phyloP scores from a whole-genome alignment of 53 echinoderm and acorn worm species.

The Crossaster papposus region DNA sequence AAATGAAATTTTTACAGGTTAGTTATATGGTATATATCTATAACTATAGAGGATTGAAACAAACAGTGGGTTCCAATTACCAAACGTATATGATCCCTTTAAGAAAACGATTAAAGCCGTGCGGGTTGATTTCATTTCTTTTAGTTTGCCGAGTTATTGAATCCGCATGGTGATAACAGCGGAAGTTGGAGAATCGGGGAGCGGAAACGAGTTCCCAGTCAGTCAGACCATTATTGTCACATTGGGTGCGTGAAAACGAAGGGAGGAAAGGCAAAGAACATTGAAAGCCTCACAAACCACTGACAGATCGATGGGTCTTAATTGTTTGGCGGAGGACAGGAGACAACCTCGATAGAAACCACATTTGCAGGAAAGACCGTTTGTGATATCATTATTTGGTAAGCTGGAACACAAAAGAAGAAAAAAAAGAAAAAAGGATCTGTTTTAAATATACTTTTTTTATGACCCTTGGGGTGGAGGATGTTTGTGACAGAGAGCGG shows the following conservation, averaged over 20 bases:
- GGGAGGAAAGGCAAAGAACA: not conserved
- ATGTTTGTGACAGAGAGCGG: not conserved
- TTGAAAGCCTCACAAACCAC: not conserved
- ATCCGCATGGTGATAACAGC: not conserved
- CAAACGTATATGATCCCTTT: not conserved
- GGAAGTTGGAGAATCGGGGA: constrained; percentile 22
- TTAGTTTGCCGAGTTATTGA: not conserved
- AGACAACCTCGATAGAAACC: constrained; percentile 34
- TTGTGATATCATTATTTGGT: not conserved
- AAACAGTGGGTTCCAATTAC: no score
- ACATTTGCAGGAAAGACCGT: constrained; percentile 21
- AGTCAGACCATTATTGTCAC: constrained; percentile 9
- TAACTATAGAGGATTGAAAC: no score
- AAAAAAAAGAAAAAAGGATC: not conserved
- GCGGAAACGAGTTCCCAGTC: constrained; percentile 42
- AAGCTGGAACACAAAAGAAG: not conserved
- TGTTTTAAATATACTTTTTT: not conserved
- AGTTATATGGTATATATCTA: no score
- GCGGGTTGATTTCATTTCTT: not conserved
- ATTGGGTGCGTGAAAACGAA: not conserved
- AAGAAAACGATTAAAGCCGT: not conserved
- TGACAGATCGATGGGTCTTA: constrained; percentile 17
- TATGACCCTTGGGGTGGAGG: not conserved
- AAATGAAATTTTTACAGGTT: no score
- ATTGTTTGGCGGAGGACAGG: not conserved